phyloP scores from a whole-genome alignment of 1,140 invertebrate species.

The Trichoplusia ni region DNA sequence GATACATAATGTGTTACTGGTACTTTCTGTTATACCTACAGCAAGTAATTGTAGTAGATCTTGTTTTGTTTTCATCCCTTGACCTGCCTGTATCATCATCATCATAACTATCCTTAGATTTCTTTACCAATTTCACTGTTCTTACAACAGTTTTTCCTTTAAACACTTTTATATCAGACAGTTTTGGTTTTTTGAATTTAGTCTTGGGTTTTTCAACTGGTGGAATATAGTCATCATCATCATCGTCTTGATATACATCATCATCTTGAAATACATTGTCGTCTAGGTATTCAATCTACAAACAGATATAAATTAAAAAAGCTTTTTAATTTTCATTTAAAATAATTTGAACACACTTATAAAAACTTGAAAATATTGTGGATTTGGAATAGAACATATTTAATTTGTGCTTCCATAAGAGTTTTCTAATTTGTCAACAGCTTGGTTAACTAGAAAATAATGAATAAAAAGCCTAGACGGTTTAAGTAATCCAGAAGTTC shows the following conservation, averaged over 20 bases:
- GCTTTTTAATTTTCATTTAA: too few relatives aligned
- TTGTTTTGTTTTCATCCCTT: constrained; percentile 46
- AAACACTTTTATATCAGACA: constrained; percentile 68
- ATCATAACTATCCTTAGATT: constrained; percentile 50
- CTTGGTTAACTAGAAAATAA: too few relatives aligned
- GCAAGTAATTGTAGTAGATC: constrained; percentile 67
- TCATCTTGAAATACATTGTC: constrained; percentile 69
- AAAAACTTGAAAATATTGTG: too few relatives aligned
- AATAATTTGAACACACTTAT: too few relatives aligned
- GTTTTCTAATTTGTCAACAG: too few relatives aligned
- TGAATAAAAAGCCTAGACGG: too few relatives aligned
- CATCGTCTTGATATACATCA: constrained; percentile 68
- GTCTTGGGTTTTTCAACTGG: constrained; percentile 58
- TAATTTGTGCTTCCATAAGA: too few relatives aligned
- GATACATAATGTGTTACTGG: too few relatives aligned
- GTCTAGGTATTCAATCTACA: constrained; percentile 67
- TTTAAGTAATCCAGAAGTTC: too few relatives aligned
- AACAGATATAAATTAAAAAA: constrained; percentile 46
- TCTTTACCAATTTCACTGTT: constrained; percentile 64
- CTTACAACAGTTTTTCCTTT: constrained; percentile 63
- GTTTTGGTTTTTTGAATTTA: constrained; percentile 74
- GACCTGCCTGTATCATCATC: constrained; percentile 28
- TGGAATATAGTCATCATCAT: constrained; percentile 73
- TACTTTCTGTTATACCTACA: too few relatives aligned
- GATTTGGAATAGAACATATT: too few relatives aligned